Conservation (phyloP, 2,888 invertebrate species). For the Lasioglossum villosulum region DNA sequence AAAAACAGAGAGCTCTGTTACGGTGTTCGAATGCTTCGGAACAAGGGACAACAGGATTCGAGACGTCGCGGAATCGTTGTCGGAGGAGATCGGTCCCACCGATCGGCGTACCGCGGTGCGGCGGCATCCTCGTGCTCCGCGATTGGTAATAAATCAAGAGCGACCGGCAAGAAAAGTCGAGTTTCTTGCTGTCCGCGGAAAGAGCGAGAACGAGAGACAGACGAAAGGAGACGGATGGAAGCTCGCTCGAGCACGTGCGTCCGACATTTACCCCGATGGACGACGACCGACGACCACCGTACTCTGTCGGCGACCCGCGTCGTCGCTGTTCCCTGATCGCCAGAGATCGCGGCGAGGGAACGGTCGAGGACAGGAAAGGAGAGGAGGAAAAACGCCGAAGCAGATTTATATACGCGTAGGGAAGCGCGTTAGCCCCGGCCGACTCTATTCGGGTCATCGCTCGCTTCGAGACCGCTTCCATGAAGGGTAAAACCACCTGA, state of each 20-base stretch:
- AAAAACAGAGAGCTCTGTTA: background rate
- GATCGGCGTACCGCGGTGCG: slow-evolving; percentile 10
- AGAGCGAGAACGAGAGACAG: background rate
- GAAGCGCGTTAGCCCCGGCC: slow-evolving; percentile 58
- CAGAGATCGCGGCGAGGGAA: background rate
- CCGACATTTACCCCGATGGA: slow-evolving; percentile 60
- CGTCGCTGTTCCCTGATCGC: background rate
- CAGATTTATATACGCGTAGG: slow-evolving; percentile 64
- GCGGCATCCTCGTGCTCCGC: slow-evolving; percentile 27
- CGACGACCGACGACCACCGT: background rate
- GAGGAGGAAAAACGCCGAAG: slow-evolving; percentile 34
- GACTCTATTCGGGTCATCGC: slow-evolving; percentile 78
- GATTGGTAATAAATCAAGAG: slow-evolving; percentile 67
- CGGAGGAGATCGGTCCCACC: background rate
- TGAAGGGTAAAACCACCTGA: slow-evolving; percentile 79
- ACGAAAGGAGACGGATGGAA: slow-evolving; percentile 4
- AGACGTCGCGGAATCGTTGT: slow-evolving; percentile 8
- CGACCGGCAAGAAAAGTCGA: slow-evolving; percentile 39
- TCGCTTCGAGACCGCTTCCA: slow-evolving; percentile 76
- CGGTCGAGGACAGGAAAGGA: slow-evolving; percentile 13
- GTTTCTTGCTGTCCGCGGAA: slow-evolving; percentile 57
- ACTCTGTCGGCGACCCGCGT: background rate
- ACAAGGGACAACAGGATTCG: background rate
- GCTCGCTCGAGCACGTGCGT: slow-evolving; percentile 52
- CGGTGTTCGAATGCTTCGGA: background rate